Evolutionary conservation across 2,113 vertebrate species (phyloP), one percentile per base, ranked within the genome.

Genomic region (Myotis davidii): DNA sequence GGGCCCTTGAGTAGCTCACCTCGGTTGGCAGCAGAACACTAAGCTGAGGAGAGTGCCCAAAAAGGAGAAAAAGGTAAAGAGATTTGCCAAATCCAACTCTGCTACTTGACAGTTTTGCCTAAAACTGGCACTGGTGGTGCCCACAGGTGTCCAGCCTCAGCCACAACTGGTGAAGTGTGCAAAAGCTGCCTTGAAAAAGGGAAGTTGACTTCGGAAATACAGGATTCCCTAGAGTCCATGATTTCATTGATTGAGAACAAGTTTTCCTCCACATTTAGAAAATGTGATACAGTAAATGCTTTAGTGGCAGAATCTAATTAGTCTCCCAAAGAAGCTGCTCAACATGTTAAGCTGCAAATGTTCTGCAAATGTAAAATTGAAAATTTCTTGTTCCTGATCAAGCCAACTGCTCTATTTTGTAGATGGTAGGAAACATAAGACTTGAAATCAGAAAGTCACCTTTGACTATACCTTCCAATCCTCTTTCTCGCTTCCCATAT

Each of bases 181-280:
- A 94, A 73, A 96, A 45, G 81, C 84, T 91, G 95, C 85, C 59
- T 93, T 69, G 18, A 94, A 94, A 97, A 95, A 85, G 72, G 87
- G 96, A 97, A 97, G 97, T 95, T 65, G 84, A 64, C 67, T 73
- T 93, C 23, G 9, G 88, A 93, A 96, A 90, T 70, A 61, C 67
- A 94, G 89, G 95, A 90, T 94, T 92, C 92, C 90, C 95, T 85
- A 88, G 96, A 96, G 96, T 85, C 70, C 34, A 39, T 54, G 70
- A 90, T 92, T 81, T 86, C 92, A 90, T 69, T 91, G 81, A 72
- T 45, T 67, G 52, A 90, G 70, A 91, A 77, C n/a, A 72, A 74
- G 32, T 87, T 87, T 96, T 79, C 85, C 81, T 88, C 78, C 95
- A 72, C 85, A 61, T 90, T 94, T 69, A 48, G 90, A 92, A 96